Evolutionary conservation across 2,797 vertebrate genomes (phyloP).

Genomic region (Tapirus indicus): DNA sequence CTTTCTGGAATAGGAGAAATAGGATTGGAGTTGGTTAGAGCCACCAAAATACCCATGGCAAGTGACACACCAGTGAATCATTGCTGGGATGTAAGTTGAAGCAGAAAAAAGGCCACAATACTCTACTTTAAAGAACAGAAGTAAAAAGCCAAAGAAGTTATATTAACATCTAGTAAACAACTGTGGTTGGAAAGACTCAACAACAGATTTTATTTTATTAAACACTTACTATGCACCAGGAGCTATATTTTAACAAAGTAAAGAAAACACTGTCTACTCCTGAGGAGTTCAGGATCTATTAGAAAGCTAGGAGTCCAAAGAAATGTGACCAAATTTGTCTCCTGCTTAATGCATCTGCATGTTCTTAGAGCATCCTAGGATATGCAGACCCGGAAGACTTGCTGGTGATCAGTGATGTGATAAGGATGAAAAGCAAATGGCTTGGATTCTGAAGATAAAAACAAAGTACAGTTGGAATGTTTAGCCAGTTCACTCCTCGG

Average conservation of each 20-base stretch:
- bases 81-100: neutral
- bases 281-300: neutral
- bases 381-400: neutral
- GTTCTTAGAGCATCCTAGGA: neutral
- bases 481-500: neutral
- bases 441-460: neutral
- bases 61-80: neutral
- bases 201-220: neutral
- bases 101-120: neutral
- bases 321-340: neutral
- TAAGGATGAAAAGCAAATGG: neutral
- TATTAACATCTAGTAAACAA: neutral
- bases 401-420: neutral
- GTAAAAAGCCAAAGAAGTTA: neutral
- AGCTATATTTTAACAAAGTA: neutral
- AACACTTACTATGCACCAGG: neutral
- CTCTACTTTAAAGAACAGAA: neutral
- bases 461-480: neutral
- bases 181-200: neutral
- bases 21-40: neutral
- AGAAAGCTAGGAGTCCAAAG: neutral
- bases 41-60: neutral
- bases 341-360: neutral
- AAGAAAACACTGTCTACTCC: neutral
- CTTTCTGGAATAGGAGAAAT: neutral